Evolutionary conservation across 2,888 invertebrate genomes (phyloP), one percentile per base, ranked within the genome.

Genomic region (Eurois occulta): DNA sequence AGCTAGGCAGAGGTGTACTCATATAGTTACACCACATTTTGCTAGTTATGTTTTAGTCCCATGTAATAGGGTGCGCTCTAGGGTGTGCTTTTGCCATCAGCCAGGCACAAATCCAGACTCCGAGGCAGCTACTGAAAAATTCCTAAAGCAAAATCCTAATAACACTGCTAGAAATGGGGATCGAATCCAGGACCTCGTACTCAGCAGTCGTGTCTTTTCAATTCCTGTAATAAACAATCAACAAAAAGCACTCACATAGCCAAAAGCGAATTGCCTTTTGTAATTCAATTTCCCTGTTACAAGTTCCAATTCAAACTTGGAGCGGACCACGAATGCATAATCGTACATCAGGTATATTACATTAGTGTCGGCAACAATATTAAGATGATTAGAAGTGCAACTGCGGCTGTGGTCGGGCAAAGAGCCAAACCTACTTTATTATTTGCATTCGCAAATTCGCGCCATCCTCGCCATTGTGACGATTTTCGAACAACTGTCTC

Each of bases 381-480:
- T 83, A 84, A 88, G 87, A 90, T 91, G 91, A 91, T 91, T 91
- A 90, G 90, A 86, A 84, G 77, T 85, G 75, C 83, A 78, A 88
- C 85, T 80, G 84, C 55, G 74, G 75, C 75, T 75, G 70, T 72
- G 87, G 85, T 71, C 35, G 79, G 91, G 91, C 88, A 87, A 75
- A 16, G 38, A 72, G 89, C 87, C 88, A 88, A 81, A 77, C 78
- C 80, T 72, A 83, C 83, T 90, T 90, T 89, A 87, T 88, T 88
- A 89, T 89, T 89, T 83, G 88, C 87, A 86, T 90, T 87, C 88
- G 88, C 89, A 90, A 90, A 91, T 92, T 92, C 87, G 75, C 91
- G 88, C 90, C 82, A 80, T 80, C 55, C 84, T 69, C 72, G 77
- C 87, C 80, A 77, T 86, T 85, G 84, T 87, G 86, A 91, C 89